Evolutionary conservation across 2,113 vertebrate species (phyloP).

Genomic region (Mormyrus lacerda): DNA sequence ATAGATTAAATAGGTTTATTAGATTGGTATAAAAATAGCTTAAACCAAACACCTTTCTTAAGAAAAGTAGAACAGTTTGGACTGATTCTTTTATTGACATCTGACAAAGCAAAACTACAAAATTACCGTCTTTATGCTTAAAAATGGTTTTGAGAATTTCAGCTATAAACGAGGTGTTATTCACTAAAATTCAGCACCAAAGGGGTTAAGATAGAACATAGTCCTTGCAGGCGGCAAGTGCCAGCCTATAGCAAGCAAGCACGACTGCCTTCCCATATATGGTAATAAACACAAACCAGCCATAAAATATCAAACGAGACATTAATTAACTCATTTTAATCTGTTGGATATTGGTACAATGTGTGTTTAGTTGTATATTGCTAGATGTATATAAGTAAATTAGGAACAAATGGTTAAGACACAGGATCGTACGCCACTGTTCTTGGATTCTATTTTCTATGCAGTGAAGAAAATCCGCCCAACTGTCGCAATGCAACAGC

Average conservation of each 20-base stretch:
- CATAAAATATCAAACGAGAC: conserved; percentile 31
- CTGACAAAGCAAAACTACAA: neutral
- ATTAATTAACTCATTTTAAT: neutral
- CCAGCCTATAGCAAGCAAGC: conserved; percentile 60
- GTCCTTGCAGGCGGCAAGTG: conserved; percentile 47
- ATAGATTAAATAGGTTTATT: neutral
- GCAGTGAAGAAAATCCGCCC: conserved; percentile 14
- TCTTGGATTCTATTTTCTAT: neutral
- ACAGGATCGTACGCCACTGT: neutral
- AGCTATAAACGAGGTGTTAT: neutral
- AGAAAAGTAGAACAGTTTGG: neutral
- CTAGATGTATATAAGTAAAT: neutral
- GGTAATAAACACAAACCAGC: conserved; percentile 45
- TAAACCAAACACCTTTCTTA: neutral
- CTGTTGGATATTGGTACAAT: neutral
- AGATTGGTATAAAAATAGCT: conserved; percentile 12
- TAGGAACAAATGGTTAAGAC: neutral
- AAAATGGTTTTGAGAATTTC: neutral
- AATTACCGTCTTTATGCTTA: neutral
- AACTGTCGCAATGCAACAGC: conserved; percentile 22
- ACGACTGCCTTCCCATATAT: conserved; percentile 61
- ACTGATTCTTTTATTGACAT: neutral
- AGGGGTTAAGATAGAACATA: conserved; percentile 51
- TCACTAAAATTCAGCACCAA: conserved; percentile 59
- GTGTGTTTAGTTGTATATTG: neutral